A percentile compares a stretch with the other conserved stretches of the same genome.
Conservation (phyloP, 2,888 invertebrate genomes). For the Lycaena phlaeas region DNA sequence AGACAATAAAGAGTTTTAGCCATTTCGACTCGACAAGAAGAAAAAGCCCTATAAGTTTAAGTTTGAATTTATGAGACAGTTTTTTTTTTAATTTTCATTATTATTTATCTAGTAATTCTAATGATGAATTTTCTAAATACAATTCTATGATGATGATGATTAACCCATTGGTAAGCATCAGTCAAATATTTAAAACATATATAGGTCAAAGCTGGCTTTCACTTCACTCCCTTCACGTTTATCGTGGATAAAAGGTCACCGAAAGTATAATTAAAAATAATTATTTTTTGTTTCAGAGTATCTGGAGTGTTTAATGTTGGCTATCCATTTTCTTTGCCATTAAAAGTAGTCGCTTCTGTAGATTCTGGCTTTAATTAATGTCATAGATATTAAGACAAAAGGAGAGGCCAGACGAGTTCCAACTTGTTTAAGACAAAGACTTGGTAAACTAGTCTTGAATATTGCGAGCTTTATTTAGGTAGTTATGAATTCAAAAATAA, state of each 20-base stretch:
- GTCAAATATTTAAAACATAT: no score
- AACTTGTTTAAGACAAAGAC: constrained; percentile 18
- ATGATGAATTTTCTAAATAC: no score
- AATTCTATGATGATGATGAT: no score
- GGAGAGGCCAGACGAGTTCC: constrained; percentile 12
- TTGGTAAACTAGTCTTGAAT: constrained; percentile 15
- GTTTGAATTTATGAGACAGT: no score
- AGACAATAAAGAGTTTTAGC: no score
- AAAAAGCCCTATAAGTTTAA: no score
- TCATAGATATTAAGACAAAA: constrained; percentile 20
- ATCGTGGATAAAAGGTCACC: constrained; percentile 2
- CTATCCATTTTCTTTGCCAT: constrained; percentile 10
- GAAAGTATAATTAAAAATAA: constrained; percentile 8
- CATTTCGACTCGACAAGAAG: no score
- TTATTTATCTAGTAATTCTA: no score
- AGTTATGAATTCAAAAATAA: constrained; percentile 12
- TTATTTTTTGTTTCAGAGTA: constrained; percentile 9
- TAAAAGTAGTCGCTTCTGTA: constrained; percentile 18
- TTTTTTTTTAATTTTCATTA: no score
- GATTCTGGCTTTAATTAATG: constrained; percentile 17
- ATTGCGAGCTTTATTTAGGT: constrained; percentile 12
- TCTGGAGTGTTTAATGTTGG: constrained; percentile 9
- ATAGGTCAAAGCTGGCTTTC: neutral
- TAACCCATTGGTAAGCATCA: no score
- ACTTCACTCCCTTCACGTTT: neutral